Evolutionary conservation across 2,113 vertebrate genomes (phyloP).

Genomic region (Eleginops maclovinus): DNA sequence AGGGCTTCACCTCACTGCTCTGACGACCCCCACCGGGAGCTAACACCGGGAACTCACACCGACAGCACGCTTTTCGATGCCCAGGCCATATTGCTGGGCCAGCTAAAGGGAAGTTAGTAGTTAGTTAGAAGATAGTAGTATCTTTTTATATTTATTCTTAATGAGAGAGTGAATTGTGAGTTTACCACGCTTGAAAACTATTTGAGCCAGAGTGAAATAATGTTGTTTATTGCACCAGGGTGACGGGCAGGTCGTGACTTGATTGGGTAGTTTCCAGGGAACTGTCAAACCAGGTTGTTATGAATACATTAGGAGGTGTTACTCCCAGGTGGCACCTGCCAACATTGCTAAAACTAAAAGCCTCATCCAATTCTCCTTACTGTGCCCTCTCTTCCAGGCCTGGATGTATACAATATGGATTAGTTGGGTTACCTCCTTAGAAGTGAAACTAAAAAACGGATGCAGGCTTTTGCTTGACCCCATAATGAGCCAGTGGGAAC

Average conservation of each 20-base stretch:
- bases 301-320: neutral
- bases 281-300: conserved; percentile 7
- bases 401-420: conserved; percentile 35
- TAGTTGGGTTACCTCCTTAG: conserved; percentile 53
- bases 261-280: neutral
- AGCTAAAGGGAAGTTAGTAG: too few species aligned
- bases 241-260: neutral
- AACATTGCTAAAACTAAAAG: conserved; percentile 1
- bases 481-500: conserved; percentile 27
- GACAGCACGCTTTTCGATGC: too few species aligned
- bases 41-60: too few species aligned
- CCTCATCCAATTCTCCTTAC: neutral
- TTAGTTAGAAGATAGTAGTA: too few species aligned
- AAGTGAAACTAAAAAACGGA: conserved; percentile 64
- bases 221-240: neutral
- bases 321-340: conserved; percentile 13
- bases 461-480: conserved; percentile 56
- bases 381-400: neutral
- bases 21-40: too few species aligned
- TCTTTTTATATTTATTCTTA: too few species aligned
- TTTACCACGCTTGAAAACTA: too few species aligned
- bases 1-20: too few species aligned
- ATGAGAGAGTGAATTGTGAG: too few species aligned
- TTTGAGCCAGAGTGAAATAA: neutral
- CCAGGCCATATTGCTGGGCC: too few species aligned